A percentile compares a stretch with the other conserved stretches of the same genome.
These are phyloP conservation scores for Myxocyprinus asiaticus DNA, from an alignment of 2,113 vertebrate species.

Conservation along the genomic window DNA sequence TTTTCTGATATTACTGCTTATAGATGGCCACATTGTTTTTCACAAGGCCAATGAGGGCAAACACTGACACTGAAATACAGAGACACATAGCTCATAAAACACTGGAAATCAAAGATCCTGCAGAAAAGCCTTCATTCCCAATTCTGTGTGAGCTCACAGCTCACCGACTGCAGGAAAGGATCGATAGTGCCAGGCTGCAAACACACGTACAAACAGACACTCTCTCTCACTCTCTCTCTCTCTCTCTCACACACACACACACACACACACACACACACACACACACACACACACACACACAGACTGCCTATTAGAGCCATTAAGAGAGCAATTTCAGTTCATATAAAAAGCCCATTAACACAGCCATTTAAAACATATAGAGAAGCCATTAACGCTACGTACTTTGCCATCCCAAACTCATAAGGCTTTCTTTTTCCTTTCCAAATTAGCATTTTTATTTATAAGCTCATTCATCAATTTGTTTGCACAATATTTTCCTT, in stretches of 20 bases:
- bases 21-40: slow-evolving; percentile 41
- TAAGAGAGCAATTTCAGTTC: slow-evolving; percentile 61
- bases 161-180: slow-evolving; percentile 62
- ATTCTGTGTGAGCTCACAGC: slow-evolving; percentile 52
- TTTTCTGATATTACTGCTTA: slow-evolving; percentile 34
- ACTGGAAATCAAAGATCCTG: slow-evolving; percentile 76
- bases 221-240: neutral
- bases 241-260: slow-evolving; percentile 1
- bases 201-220: neutral
- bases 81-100: slow-evolving; percentile 68
- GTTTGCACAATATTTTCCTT: slow-evolving; percentile 18
- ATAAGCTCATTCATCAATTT: slow-evolving; percentile 43
- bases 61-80: slow-evolving; percentile 43
- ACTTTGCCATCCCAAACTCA: slow-evolving; percentile 55
- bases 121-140: slow-evolving; percentile 65
- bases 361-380: slow-evolving; percentile 68
- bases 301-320: slow-evolving; percentile 66
- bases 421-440: neutral
- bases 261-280: neutral
- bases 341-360: slow-evolving; percentile 62
- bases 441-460: slow-evolving; percentile 39
- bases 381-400: slow-evolving; percentile 60
- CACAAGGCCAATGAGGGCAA: slow-evolving; percentile 39
- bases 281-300: slow-evolving; percentile 22
- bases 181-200: slow-evolving; percentile 64